These are phyloP conservation scores for Macrosiphum euphorbiae DNA, from an alignment of 2,888 invertebrate genomes.

Conservation along the genomic window DNA sequence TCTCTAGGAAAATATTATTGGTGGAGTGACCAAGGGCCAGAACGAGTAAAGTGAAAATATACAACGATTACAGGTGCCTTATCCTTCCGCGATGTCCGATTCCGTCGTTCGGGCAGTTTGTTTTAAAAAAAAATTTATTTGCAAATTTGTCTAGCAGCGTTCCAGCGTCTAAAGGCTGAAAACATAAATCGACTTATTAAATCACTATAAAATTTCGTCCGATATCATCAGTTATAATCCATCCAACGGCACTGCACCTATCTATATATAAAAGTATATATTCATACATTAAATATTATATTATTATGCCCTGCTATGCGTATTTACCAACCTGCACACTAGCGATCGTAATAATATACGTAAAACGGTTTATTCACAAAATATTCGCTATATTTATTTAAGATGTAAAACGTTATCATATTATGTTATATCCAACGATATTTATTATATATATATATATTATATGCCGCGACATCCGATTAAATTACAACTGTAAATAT, in stretches of 20 bases:
- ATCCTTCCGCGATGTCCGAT: neutral
- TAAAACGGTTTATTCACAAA: neutral
- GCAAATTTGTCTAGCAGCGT: neutral
- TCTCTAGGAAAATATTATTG: neutral
- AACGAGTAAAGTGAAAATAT: too few relatives aligned
- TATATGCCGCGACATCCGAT: neutral
- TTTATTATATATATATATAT: too few relatives aligned
- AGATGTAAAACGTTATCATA: too few relatives aligned
- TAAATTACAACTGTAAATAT: neutral
- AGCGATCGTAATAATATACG: neutral
- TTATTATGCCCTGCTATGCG: neutral
- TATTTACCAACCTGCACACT: neutral
- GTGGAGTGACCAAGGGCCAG: neutral
- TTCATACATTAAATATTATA: neutral
- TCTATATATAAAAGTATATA: too few relatives aligned
- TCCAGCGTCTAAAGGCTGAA: neutral
- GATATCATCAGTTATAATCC: neutral
- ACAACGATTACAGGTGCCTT: too few relatives aligned
- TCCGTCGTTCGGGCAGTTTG: neutral
- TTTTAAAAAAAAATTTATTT: neutral
- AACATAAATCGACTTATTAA: neutral
- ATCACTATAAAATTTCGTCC: neutral
- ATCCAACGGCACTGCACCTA: neutral
- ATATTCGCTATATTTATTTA: neutral
- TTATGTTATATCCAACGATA: too few relatives aligned